Conservation (phyloP, 2,113 vertebrate species). For the Ornithorhynchus anatinus region DNA sequence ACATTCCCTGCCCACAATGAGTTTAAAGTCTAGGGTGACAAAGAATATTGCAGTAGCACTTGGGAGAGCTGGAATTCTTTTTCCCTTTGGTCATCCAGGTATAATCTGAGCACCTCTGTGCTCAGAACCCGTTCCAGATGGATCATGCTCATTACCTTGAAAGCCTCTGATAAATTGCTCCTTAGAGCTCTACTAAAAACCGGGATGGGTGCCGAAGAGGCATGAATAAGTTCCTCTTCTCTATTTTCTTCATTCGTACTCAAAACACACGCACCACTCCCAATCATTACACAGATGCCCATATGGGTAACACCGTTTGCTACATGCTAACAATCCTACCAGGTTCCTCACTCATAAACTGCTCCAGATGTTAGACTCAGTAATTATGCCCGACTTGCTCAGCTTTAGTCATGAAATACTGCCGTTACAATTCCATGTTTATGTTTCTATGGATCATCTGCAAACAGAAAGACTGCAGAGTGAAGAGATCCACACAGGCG, state of each 20-base stretch:
- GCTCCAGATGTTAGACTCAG: slow-evolving; percentile 71
- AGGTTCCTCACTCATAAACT: slow-evolving; percentile 70
- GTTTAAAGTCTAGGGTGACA: too few species aligned
- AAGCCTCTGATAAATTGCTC: slow-evolving; percentile 22
- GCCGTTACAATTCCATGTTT: slow-evolving; percentile 63
- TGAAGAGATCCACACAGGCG: neutral
- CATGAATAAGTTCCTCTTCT: slow-evolving; percentile 8
- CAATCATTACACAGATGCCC: slow-evolving; percentile 50
- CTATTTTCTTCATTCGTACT: slow-evolving; percentile 39
- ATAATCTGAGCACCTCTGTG: neutral
- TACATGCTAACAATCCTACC: slow-evolving; percentile 67
- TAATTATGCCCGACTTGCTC: slow-evolving; percentile 73
- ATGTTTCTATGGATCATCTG: slow-evolving; percentile 62
- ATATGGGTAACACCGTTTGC: slow-evolving; percentile 63
- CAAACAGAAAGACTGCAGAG: slow-evolving; percentile 48
- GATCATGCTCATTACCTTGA: neutral
- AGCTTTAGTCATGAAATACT: slow-evolving; percentile 74
- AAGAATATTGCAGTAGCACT: too few species aligned
- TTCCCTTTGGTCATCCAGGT: too few species aligned
- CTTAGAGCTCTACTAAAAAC: neutral
- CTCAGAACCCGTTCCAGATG: neutral
- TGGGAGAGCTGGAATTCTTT: neutral
- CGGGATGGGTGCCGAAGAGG: neutral
- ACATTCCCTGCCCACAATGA: too few species aligned
- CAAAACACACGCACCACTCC: slow-evolving; percentile 30